Percentiles rank a stretch among this genome's conserved stretches.
Conservation (phyloP, 2,888 invertebrate species). For the Pimpla rufipes region DNA sequence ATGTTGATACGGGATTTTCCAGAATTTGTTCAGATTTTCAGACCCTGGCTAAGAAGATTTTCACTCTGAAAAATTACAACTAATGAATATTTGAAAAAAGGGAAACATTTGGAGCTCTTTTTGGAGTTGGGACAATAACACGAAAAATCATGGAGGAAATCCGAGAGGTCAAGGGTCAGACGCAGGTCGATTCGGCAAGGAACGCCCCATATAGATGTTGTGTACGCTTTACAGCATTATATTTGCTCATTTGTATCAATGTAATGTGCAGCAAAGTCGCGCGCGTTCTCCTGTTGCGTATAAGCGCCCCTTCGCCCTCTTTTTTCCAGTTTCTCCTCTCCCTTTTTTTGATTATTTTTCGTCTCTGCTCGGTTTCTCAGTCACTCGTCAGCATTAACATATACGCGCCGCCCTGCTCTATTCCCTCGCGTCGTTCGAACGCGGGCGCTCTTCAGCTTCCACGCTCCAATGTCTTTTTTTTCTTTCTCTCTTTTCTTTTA, state of each 20-base stretch:
- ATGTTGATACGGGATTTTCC: too few species aligned
- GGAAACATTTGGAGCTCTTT: too few species aligned
- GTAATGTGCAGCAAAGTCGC: constrained; percentile 17
- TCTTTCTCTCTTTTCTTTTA: background rate
- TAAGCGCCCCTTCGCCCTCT: constrained; percentile 1
- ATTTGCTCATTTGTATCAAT: constrained; percentile 22
- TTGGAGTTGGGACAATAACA: too few species aligned
- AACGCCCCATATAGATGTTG: too few species aligned
- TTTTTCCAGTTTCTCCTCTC: constrained; percentile 7
- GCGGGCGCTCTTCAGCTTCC: constrained; percentile 12
- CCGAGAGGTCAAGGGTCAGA: too few species aligned
- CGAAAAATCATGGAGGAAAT: too few species aligned
- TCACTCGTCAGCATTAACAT: constrained; percentile 21
- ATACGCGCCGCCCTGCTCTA: constrained; percentile 19
- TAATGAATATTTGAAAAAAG: too few species aligned
- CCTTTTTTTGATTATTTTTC: constrained; percentile 18
- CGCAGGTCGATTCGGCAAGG: too few species aligned
- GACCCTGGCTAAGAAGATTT: too few species aligned
- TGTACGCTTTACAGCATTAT: background rate
- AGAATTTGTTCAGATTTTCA: too few species aligned
- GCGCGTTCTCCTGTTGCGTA: background rate
- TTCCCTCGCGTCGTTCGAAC: constrained; percentile 30
- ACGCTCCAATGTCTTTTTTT: constrained; percentile 16
- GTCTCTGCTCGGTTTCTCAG: constrained; percentile 14
- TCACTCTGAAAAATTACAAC: too few species aligned